Conservation (phyloP, 2,888 invertebrate genomes). For the Hanleya hanleyi region DNA sequence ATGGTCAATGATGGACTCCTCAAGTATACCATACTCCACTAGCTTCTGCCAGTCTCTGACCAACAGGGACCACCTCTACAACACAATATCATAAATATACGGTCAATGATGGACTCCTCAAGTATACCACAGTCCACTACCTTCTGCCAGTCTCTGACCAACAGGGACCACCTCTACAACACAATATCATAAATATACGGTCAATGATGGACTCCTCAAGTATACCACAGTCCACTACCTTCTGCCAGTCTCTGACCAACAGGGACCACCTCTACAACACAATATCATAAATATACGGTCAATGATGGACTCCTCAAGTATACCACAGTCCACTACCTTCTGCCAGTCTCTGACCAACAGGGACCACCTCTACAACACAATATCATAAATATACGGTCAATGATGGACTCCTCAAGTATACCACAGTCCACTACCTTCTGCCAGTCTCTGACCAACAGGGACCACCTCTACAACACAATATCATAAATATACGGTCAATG, state of each 20-base stretch:
- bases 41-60: constrained; percentile 63
- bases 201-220: constrained; percentile 67
- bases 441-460: constrained; percentile 61
- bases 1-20: constrained; percentile 63
- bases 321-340: constrained; percentile 54
- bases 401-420: constrained; percentile 63
- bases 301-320: constrained; percentile 66
- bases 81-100: not conserved
- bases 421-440: constrained; percentile 56
- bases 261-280: constrained; percentile 54
- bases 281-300: no score
- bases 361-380: constrained; percentile 54
- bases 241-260: constrained; percentile 61
- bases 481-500: no score
- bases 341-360: constrained; percentile 62
- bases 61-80: constrained; percentile 50
- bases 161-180: constrained; percentile 52
- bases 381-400: no score
- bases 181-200: no score
- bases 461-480: constrained; percentile 56
- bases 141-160: constrained; percentile 61
- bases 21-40: constrained; percentile 60
- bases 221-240: constrained; percentile 58
- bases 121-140: constrained; percentile 62
- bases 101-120: constrained; percentile 64